Evolutionary conservation across 2,113 vertebrate species (phyloP).

Genomic region (Rhea pennata): DNA sequence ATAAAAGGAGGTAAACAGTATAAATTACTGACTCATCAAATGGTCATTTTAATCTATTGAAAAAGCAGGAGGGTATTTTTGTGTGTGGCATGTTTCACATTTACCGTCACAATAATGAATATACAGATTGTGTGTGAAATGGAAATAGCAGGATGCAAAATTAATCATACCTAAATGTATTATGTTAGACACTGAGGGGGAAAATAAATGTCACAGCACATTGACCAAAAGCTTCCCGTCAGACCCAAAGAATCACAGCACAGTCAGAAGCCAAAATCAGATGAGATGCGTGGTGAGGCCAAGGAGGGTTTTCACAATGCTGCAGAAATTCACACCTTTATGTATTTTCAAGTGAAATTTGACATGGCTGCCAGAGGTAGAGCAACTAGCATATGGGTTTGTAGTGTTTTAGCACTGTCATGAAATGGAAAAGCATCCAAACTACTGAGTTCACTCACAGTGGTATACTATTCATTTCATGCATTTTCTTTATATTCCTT

Average conservation of each 20-base stretch:
- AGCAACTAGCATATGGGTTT: background rate
- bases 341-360: background rate
- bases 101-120: constrained; percentile 5
- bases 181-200: background rate
- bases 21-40: constrained; percentile 66
- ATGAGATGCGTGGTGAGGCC: background rate
- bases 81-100: background rate
- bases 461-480: background rate
- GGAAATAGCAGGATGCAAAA: background rate
- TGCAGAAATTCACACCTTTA: background rate
- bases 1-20: constrained; percentile 46
- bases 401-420: background rate
- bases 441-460: background rate
- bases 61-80: background rate
- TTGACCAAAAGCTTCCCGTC: background rate
- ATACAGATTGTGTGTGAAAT: background rate
- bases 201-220: background rate
- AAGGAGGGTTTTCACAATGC: background rate
- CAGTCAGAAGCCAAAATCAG: background rate
- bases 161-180: background rate
- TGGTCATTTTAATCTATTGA: constrained; percentile 13
- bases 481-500: background rate
- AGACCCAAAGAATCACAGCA: background rate
- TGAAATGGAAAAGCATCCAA: background rate
- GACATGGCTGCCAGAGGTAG: background rate